Evolutionary conservation across 2,797 vertebrate species (phyloP).

Genomic region (Diplodus sargus): DNA sequence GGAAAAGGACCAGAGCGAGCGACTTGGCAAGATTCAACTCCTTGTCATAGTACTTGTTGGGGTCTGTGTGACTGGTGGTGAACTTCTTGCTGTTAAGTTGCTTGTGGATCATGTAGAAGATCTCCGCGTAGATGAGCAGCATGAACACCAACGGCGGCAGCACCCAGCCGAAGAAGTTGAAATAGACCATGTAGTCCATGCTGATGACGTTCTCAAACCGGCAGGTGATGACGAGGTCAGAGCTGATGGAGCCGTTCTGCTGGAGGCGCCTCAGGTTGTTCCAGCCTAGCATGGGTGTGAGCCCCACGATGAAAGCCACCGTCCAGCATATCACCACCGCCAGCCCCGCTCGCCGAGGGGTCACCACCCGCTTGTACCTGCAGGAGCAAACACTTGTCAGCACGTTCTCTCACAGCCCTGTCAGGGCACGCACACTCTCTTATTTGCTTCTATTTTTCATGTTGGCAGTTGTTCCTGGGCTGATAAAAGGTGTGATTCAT

Average conservation of each 20-base stretch:
- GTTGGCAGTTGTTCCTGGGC: neutral
- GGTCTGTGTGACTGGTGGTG: slow-evolving; percentile 87
- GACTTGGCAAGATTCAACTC: slow-evolving; percentile 98
- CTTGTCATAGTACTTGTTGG: slow-evolving; percentile 96
- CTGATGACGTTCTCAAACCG: slow-evolving; percentile 96
- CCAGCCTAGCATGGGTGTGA: slow-evolving; percentile 97
- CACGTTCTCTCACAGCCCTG: slow-evolving; percentile 25
- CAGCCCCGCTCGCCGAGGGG: slow-evolving; percentile 87
- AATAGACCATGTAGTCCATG: slow-evolving; percentile 99
- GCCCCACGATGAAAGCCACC: slow-evolving; percentile 93
- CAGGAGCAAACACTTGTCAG: slow-evolving; percentile 49
- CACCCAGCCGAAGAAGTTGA: slow-evolving; percentile 98
- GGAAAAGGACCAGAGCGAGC: slow-evolving; percentile 92
- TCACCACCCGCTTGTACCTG: slow-evolving; percentile 96
- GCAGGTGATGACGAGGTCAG: slow-evolving; percentile 87
- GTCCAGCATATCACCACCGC: slow-evolving; percentile 94
- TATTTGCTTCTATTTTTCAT: slow-evolving; percentile 20
- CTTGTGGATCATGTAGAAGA: slow-evolving; percentile 98
- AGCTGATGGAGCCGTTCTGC: slow-evolving; percentile 81
- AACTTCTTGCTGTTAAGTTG: slow-evolving; percentile 94
- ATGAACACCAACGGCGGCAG: slow-evolving; percentile 94
- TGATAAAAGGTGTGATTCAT: slow-evolving; percentile 15
- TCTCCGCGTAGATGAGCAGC: slow-evolving; percentile 94
- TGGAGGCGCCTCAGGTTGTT: slow-evolving; percentile 89
- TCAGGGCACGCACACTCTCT: neutral